Evolutionary conservation across 2,888 invertebrate genomes (phyloP).

Genomic region (Sinohyriopsis cumingii): DNA sequence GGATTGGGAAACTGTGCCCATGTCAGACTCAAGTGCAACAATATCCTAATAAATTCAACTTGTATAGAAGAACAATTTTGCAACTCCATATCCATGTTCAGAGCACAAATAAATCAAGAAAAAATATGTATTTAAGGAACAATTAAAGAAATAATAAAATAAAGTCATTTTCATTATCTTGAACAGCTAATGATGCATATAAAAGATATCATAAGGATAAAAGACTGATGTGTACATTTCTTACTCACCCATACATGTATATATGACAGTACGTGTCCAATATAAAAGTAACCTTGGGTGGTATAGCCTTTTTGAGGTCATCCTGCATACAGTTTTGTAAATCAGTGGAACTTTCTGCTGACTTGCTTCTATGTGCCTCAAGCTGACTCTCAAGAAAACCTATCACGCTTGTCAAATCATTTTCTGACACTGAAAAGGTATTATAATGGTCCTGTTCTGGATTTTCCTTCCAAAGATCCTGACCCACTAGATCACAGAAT

Average conservation of each 20-base stretch:
- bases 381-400: slow-evolving; percentile 61
- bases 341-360: slow-evolving; percentile 33
- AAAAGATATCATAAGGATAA: background rate
- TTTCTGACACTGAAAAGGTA: slow-evolving; percentile 64
- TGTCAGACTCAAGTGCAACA: no score
- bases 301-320: slow-evolving; percentile 38
- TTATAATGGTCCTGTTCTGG: slow-evolving; percentile 62
- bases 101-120: no score
- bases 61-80: no score
- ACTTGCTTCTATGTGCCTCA: slow-evolving; percentile 38
- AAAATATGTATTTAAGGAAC: no score
- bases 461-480: slow-evolving; percentile 62
- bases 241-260: slow-evolving; percentile 61
- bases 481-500: slow-evolving; percentile 37
- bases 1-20: no score
- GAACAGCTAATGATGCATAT: background rate
- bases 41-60: no score
- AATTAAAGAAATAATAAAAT: background rate
- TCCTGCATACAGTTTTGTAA: slow-evolving; percentile 40
- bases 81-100: no score
- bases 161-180: background rate
- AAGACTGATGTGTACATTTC: background rate
- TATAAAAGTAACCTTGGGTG: slow-evolving; percentile 61
- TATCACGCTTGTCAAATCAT: slow-evolving; percentile 61
- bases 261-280: slow-evolving; percentile 66